Conservation (phyloP, 1,140 invertebrate genomes). For the Harlomillsia oculata region DNA sequence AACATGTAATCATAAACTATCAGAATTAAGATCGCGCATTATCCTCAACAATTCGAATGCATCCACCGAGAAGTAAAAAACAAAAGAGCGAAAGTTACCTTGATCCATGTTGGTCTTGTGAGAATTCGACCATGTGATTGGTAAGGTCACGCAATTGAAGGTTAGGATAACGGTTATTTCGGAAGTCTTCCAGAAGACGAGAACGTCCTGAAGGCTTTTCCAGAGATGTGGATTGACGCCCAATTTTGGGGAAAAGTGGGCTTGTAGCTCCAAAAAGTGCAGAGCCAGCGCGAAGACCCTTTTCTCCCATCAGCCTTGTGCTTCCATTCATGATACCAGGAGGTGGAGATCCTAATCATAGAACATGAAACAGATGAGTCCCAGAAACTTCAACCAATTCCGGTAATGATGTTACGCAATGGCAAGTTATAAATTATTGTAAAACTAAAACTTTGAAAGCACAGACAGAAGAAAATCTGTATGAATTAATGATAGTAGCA, state of each 20-base stretch:
- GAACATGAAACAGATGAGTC: neutral
- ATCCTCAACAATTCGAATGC: no score
- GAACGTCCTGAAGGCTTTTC: constrained; percentile 65
- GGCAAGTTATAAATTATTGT: no score
- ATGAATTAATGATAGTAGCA: no score
- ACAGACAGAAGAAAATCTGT: neutral
- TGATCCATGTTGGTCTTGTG: constrained; percentile 98
- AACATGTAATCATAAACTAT: no score
- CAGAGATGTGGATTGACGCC: constrained; percentile 29
- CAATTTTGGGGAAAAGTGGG: constrained; percentile 65
- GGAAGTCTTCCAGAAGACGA: constrained; percentile 85
- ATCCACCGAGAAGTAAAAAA: no score
- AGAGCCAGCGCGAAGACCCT: constrained; percentile 32
- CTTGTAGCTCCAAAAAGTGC: constrained; percentile 66
- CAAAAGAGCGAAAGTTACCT: no score
- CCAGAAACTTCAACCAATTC: no score
- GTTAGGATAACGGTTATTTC: constrained; percentile 76
- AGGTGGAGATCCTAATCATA: constrained; percentile 29
- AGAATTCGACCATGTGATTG: constrained; percentile 95
- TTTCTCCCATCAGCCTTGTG: constrained; percentile 35
- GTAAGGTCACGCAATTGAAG: constrained; percentile 82
- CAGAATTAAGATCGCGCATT: no score
- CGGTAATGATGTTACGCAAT: no score
- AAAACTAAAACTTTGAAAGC: no score
- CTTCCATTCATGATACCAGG: constrained; percentile 29